These are phyloP conservation scores for Monopterus albus DNA, from an alignment of 2,113 vertebrate genomes.

Conservation along the genomic window DNA sequence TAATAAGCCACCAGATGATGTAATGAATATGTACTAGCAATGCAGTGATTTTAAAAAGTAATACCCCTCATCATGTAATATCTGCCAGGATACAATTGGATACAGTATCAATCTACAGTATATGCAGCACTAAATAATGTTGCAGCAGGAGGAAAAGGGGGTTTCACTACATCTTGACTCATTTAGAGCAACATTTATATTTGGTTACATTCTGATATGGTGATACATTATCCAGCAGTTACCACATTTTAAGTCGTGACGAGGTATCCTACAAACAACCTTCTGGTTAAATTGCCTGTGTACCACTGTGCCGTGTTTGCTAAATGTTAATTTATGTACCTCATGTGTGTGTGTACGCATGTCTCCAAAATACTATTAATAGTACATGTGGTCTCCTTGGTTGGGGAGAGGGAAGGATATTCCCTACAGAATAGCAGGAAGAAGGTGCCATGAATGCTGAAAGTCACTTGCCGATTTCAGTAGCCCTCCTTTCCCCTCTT, in stretches of 20 bases:
- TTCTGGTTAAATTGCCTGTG: slow-evolving; percentile 70
- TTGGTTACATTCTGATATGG: slow-evolving; percentile 5
- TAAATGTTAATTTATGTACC: slow-evolving; percentile 79
- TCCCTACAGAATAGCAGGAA: slow-evolving; percentile 66
- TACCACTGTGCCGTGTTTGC: slow-evolving; percentile 66
- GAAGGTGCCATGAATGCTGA: slow-evolving; percentile 79
- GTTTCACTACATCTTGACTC: slow-evolving; percentile 10
- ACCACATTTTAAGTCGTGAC: slow-evolving; percentile 42
- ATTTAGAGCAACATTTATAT: slow-evolving; percentile 4
- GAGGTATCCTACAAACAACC: slow-evolving; percentile 79
- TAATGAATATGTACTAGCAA: background rate
- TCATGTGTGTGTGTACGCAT: slow-evolving; percentile 67
- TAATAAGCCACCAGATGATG: background rate
- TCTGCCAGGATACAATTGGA: slow-evolving; percentile 10
- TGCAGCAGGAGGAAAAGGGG: background rate
- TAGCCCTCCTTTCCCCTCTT: slow-evolving; percentile 40
- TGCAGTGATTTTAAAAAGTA: background rate
- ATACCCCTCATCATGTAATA: background rate
- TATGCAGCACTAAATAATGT: background rate
- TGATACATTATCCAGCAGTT: slow-evolving; percentile 31
- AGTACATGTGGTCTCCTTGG: slow-evolving; percentile 62
- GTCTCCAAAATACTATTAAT: slow-evolving; percentile 72
- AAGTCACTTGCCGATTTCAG: slow-evolving; percentile 55
- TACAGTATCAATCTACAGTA: background rate
- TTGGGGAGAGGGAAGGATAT: slow-evolving; percentile 48